A percentile compares a stretch with the other conserved stretches of the same genome.
phyloP scores from a whole-genome alignment of 2,888 invertebrate species.

The Agrotis puta region DNA sequence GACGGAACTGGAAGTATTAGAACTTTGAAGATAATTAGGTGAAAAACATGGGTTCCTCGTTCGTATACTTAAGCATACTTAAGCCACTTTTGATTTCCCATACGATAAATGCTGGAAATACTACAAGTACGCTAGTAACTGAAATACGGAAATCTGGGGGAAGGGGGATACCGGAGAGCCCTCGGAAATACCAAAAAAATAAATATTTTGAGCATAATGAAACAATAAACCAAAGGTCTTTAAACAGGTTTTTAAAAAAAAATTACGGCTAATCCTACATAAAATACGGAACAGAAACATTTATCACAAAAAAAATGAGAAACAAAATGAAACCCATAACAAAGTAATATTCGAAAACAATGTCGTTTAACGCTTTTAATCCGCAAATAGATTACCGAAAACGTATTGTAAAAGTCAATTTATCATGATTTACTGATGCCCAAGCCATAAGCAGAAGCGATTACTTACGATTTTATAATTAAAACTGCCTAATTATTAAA shows the following conservation, averaged over 20 bases:
- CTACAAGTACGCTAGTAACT: no score
- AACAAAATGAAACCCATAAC: conserved; percentile 50
- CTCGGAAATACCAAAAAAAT: not conserved
- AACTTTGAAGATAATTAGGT: no score
- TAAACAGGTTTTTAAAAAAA: not conserved
- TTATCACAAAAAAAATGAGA: conserved; percentile 29
- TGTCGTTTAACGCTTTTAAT: conserved; percentile 78
- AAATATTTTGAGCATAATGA: not conserved
- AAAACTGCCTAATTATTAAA: no score
- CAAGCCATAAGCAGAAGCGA: conserved; percentile 61
- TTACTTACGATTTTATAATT: not conserved
- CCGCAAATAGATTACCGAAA: conserved; percentile 81
- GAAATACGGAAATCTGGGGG: no score
- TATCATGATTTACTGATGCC: conserved; percentile 76
- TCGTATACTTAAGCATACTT: no score
- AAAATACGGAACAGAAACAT: conserved; percentile 5
- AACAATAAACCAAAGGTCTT: not conserved
- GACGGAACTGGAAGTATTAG: no score
- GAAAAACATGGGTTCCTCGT: no score
- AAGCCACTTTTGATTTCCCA: no score
- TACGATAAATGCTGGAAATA: no score
- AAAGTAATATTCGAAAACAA: conserved; percentile 69
- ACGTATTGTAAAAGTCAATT: conserved; percentile 81
- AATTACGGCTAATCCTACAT: conserved; percentile 16
- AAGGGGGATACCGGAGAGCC: not conserved